Percentiles rank a stretch among this genome's conserved stretches.
phyloP scores from a whole-genome alignment of 2,888 invertebrate genomes.

The Hyles lineata region DNA sequence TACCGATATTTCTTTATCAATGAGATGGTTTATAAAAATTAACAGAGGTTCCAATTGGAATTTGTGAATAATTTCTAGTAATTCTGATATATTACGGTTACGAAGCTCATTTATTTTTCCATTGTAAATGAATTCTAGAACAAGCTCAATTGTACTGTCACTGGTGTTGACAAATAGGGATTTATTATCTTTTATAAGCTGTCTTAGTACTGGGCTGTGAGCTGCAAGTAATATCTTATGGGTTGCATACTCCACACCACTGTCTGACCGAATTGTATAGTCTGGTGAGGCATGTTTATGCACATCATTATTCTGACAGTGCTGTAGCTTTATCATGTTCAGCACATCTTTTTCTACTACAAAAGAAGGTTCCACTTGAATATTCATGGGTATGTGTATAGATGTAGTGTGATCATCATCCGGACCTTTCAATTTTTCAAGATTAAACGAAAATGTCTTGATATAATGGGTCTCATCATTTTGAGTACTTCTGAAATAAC shows the following conservation, averaged over 20 bases:
- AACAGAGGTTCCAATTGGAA: slow-evolving; percentile 60
- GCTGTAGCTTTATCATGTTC: slow-evolving; percentile 62
- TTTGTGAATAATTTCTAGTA: slow-evolving; percentile 62
- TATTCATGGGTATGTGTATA: slow-evolving; percentile 63
- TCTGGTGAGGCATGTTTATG: slow-evolving; percentile 60
- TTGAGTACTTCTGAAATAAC: slow-evolving; percentile 53
- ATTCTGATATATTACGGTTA: slow-evolving; percentile 57
- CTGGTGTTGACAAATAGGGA: slow-evolving; percentile 55
- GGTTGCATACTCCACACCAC: slow-evolving; percentile 55
- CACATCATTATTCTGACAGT: slow-evolving; percentile 44
- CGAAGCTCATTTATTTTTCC: slow-evolving; percentile 62
- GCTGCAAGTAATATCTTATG: slow-evolving; percentile 70
- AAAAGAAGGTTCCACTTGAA: slow-evolving; percentile 54
- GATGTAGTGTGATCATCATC: slow-evolving; percentile 42
- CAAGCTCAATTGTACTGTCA: slow-evolving; percentile 64
- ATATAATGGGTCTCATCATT: slow-evolving; percentile 60
- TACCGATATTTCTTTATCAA: slow-evolving; percentile 59
- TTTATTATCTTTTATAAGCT: slow-evolving; percentile 53
- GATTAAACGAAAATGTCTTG: slow-evolving; percentile 59
- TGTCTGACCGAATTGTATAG: slow-evolving; percentile 59
- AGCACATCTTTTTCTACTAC: slow-evolving; percentile 51
- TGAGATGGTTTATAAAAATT: slow-evolving; percentile 53
- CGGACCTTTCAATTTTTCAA: slow-evolving; percentile 42
- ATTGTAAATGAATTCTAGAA: slow-evolving; percentile 69
- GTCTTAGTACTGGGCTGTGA: slow-evolving; percentile 63